Evolutionary conservation across 2,888 invertebrate genomes (phyloP).

Genomic region (Mythimna lalbum): DNA sequence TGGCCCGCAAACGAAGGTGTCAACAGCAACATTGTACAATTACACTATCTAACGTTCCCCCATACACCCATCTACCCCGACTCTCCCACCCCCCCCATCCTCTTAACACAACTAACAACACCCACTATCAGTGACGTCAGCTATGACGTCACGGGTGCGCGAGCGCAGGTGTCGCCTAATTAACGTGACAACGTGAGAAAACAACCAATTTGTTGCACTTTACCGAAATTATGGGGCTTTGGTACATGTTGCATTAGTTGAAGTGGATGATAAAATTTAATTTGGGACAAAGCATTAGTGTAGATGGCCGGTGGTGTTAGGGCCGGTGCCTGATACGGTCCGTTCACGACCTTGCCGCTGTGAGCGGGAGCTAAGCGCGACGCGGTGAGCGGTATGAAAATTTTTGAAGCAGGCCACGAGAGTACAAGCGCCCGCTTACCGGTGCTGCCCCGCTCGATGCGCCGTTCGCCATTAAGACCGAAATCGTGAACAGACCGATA

Average conservation of each 20-base stretch:
- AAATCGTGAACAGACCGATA: too few relatives aligned
- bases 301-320: neutral
- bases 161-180: constrained; percentile 72
- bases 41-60: constrained; percentile 7
- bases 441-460: too few relatives aligned
- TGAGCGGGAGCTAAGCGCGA: too few relatives aligned
- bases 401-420: too few relatives aligned
- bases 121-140: constrained; percentile 38
- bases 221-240: constrained; percentile 53
- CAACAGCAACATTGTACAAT: neutral
- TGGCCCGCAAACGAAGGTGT: neutral
- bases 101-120: constrained; percentile 35
- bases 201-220: constrained; percentile 72
- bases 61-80: neutral
- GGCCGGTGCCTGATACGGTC: too few relatives aligned
- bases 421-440: too few relatives aligned
- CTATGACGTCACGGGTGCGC: constrained; percentile 69
- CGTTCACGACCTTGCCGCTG: too few relatives aligned
- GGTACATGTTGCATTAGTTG: constrained; percentile 29
- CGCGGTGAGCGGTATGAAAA: too few relatives aligned
- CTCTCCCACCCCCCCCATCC: constrained; percentile 29
- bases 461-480: too few relatives aligned
- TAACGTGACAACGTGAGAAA: constrained; percentile 74
- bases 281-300: constrained; percentile 1
- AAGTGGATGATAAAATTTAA: constrained; percentile 6